Base-by-base conservation (phyloP, 2,113 vertebrate genomes). In the Brachyhypopomus occidentalis region DNA sequence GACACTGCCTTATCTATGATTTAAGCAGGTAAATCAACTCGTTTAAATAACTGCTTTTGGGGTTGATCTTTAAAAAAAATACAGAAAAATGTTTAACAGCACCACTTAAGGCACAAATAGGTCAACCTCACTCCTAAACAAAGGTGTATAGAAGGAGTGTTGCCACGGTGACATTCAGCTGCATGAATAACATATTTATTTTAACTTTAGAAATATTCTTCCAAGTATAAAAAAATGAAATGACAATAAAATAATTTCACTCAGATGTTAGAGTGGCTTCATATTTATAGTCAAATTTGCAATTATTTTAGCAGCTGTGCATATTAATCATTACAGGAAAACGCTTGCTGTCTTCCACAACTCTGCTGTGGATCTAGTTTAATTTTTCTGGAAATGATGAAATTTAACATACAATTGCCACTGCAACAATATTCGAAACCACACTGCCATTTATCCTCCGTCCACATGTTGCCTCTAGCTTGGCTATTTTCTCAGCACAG, bases 1-100 rank as follows among this genome's bases (percentile, higher is more conserved):
- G 27, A 48, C 72, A 69, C 78, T 84, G 83, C 83, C 79, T 84
- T 84, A 81, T 20, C 63, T 69, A 73, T 55, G 23, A 66, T 34
- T 75, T 75, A 27, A 25, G 12, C 48, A 23, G 45, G 36, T 45
- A 16, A 76, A 76, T 17, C 63, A 41, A 76, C 17, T 76, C 12
- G 38, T 41, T 41, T 41, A 8, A 4, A 41, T 41, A 8, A 41
- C 5, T 41, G 9, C 2, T 41, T 41, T 3, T 41, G 41, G 9
- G 41, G 41, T 41, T 58, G 14, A 58, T 58, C 20, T 58, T 58
- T 58, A 58, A 58, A 58, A 30, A 58, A 11, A 3, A 17, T 0
- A 45, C 58, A 59, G 2, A 1, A 23, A 41, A 52, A 52, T 14
- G 45, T 52, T 52, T 52, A 12, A 52, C 7, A 34, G 23, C 58